Conservation (phyloP, 2,113 vertebrate genomes). For the Capreolus pygargus region DNA sequence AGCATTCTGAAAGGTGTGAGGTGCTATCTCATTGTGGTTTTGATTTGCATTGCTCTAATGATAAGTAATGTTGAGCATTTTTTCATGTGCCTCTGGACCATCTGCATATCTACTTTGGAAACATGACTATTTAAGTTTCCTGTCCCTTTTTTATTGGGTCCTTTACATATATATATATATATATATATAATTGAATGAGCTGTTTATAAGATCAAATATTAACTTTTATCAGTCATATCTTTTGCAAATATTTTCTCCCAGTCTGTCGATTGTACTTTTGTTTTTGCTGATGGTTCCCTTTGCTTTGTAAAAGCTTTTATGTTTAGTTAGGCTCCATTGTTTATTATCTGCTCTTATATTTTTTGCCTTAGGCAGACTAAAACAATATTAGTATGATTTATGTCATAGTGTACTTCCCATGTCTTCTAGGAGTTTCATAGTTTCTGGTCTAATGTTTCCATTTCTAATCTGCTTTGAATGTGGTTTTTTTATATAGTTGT, state of each 20-base stretch:
- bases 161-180: background rate
- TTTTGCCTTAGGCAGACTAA: background rate
- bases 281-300: background rate
- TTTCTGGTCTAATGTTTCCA: background rate
- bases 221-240: background rate
- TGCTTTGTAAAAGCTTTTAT: background rate
- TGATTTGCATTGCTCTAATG: background rate
- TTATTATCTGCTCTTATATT: background rate
- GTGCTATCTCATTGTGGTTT: background rate
- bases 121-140: background rate
- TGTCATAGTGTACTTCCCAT: background rate
- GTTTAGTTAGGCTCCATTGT: background rate
- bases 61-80: background rate
- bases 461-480: background rate
- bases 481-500: background rate
- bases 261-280: background rate
- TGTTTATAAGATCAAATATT: background rate
- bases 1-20: background rate
- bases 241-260: background rate
- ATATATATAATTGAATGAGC: background rate
- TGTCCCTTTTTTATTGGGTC: background rate
- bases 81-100: background rate
- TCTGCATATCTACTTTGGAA: background rate
- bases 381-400: background rate
- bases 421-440: background rate